phyloP scores from a whole-genome alignment of 2,113 vertebrate genomes.

The Neotoma lepida region DNA sequence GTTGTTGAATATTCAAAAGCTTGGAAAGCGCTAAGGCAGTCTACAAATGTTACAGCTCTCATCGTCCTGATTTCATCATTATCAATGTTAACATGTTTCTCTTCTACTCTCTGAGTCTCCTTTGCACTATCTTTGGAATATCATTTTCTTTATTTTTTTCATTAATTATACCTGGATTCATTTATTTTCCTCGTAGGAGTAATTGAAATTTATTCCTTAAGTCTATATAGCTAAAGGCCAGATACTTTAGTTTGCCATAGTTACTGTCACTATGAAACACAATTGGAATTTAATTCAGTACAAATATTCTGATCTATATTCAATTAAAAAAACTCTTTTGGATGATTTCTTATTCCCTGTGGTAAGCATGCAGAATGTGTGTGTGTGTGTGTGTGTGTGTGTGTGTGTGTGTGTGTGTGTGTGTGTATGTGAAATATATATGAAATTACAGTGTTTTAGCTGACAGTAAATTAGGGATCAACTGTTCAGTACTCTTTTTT shows the following conservation, averaged over 20 bases:
- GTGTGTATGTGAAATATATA: not conserved
- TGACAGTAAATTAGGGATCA: not conserved
- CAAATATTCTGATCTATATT: not conserved
- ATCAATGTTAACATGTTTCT: not conserved
- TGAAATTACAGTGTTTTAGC: not conserved
- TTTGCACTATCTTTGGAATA: slow-evolving; percentile 27
- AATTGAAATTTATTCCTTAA: not conserved
- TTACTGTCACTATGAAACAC: slow-evolving; percentile 34
- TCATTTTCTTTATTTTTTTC: not conserved
- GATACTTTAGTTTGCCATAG: not conserved
- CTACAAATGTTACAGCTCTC: not conserved
- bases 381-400: not conserved
- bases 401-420: not conserved
- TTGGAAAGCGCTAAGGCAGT: slow-evolving; percentile 18
- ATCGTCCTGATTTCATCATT: slow-evolving; percentile 37
- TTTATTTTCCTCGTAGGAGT: not conserved
- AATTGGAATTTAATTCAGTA: slow-evolving; percentile 10
- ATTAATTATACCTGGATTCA: not conserved
- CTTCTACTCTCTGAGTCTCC: not conserved
- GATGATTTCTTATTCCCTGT: slow-evolving; percentile 15
- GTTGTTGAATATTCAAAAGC: slow-evolving; percentile 37
- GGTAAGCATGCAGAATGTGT: not conserved
- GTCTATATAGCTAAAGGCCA: not conserved
- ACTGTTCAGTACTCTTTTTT: not conserved
- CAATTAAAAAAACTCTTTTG: not conserved